Base-by-base conservation (phyloP, 2,113 vertebrate genomes). In the Puffinus mauretanicus region DNA sequence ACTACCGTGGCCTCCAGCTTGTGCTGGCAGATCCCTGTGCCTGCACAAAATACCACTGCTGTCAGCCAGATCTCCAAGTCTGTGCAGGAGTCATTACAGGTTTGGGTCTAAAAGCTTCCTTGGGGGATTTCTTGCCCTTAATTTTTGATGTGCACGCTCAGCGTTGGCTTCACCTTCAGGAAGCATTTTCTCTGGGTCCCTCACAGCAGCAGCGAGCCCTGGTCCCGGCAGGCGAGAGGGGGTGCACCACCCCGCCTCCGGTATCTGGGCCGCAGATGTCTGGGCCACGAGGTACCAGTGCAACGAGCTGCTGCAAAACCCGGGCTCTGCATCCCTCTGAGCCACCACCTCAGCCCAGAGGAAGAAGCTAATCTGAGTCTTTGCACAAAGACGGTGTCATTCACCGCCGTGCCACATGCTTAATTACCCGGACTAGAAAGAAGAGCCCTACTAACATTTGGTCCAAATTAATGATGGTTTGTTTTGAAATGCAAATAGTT, bases 401-500 rank as follows among this genome's bases (percentile, higher is more conserved):
- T 46, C 60, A 16, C 62, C 6, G 2, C 73, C 4, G 1, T 62
- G 87, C 90, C 94, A 81, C 88, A 58, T 93, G 89, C 54, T 54
- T 90, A 90, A 72, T 77, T 80, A 54, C 6, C 30, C 25, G 2
- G 20, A 42, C 79, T 72, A 58, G 60, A 81, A 80, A 88, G 72
- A 92, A 54, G 58, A 86, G 55, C 79, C 82, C 55, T 10, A 4
- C 66, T 36, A 96, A 83, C 93, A 97, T 98, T 96, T 97, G 94
- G 96, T 97, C 90, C 70, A 57, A 91, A 97, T 98, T 97, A 97
- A 86, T 44, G 47, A 66, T 61, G 32, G 79, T 97, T 97, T 97
- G 92, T 98, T 98, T 98, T 97, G 96, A 97, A 96, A 97, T 78
- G 85, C 91, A 98, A 96, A 97, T 94, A 69, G 22, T 85, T 97